Percentiles rank a stretch among this genome's conserved stretches.
phyloP scores from a whole-genome alignment of 2,113 vertebrate genomes.

The Pelmatolapia mariae region DNA sequence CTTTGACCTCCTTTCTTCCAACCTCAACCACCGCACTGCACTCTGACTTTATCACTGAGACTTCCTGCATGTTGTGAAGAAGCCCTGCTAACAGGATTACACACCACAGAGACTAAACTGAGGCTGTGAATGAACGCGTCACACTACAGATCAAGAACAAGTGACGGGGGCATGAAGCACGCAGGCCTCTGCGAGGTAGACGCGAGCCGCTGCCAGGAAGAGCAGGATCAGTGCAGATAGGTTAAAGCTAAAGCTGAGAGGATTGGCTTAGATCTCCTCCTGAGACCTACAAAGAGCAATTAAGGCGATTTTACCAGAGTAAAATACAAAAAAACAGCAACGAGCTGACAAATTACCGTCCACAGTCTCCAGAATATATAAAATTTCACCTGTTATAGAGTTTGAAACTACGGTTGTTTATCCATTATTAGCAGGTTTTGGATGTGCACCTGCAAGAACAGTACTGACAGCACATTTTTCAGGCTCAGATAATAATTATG shows the following conservation, averaged over 20 bases:
- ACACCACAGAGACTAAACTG: not conserved
- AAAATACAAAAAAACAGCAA: not conserved
- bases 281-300: not conserved
- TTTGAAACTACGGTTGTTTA: rapidly evolving
- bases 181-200: not conserved
- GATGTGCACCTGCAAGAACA: not conserved
- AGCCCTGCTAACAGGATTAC: slow-evolving; percentile 16
- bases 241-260: not conserved
- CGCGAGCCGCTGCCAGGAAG: not conserved
- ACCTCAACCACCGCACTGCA: not conserved
- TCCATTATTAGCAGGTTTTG: not conserved
- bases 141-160: not conserved
- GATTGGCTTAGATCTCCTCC: not conserved
- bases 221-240: not conserved
- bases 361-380: not conserved
- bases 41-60: not conserved
- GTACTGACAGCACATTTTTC: not conserved
- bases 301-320: not conserved
- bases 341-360: rapidly evolving
- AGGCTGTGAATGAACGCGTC: not conserved
- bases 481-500: not conserved
- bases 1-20: slow-evolving; percentile 41
- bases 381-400: not conserved
- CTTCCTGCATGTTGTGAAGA: not conserved
- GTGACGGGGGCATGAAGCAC: not conserved